Percentiles rank a stretch among this genome's conserved stretches.
Conservation (phyloP, 2,888 invertebrate species). For the Heliothis peltigera region DNA sequence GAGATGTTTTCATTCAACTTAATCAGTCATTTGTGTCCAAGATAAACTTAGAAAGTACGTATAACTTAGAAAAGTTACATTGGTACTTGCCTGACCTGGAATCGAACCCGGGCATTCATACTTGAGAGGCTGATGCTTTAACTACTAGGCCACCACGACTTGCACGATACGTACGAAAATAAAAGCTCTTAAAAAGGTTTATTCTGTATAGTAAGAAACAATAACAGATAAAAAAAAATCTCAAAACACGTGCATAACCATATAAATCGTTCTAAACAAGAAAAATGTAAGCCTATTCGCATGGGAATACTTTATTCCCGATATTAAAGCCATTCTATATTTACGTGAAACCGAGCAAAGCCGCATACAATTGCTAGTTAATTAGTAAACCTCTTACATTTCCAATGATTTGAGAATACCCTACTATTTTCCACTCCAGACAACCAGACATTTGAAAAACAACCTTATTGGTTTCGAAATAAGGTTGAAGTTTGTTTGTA, state of each 20-base stretch:
- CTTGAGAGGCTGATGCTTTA: too few species aligned
- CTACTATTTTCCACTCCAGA: background rate
- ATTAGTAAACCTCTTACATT: conserved; percentile 19
- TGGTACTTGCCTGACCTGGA: too few species aligned
- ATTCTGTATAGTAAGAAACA: too few species aligned
- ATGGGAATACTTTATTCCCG: background rate
- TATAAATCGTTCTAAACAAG: background rate
- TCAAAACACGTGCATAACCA: background rate
- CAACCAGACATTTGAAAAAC: background rate
- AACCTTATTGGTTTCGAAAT: rapidly evolving
- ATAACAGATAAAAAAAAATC: too few species aligned
- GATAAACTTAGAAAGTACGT: too few species aligned
- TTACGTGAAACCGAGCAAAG: conserved; percentile 10
- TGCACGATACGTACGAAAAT: too few species aligned
- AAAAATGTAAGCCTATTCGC: background rate
- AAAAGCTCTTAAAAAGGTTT: too few species aligned
- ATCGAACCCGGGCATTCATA: too few species aligned
- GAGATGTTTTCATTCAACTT: too few species aligned
- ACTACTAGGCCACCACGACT: too few species aligned
- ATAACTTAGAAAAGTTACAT: too few species aligned
- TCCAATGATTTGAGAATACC: conserved; percentile 24
- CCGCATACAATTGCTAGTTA: conserved; percentile 9
- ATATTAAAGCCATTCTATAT: background rate
- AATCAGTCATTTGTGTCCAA: too few species aligned
- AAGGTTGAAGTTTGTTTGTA: background rate